A percentile compares a stretch with the other conserved stretches of the same genome.
Evolutionary conservation across 2,888 invertebrate species (phyloP).

Genomic region (Heliconius ethilla): DNA sequence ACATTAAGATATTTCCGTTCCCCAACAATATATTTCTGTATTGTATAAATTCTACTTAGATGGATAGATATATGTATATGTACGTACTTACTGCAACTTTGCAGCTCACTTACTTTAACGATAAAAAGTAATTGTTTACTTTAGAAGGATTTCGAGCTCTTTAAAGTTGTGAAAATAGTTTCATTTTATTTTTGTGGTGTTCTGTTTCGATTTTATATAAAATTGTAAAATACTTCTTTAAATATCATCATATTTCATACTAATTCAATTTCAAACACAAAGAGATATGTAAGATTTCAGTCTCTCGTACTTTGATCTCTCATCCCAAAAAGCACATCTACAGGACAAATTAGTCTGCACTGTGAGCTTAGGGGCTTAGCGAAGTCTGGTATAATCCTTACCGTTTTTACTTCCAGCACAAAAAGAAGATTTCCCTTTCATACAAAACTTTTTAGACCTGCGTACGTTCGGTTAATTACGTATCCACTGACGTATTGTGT

Average conservation of each 20-base stretch:
- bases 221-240: background rate
- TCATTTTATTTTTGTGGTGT: no score
- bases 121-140: no score
- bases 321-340: constrained; percentile 3
- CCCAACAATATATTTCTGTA: background rate
- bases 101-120: no score
- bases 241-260: background rate
- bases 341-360: constrained; percentile 16
- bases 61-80: no score
- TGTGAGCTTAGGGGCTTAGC: constrained; percentile 7
- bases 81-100: no score
- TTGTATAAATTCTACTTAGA: no score
- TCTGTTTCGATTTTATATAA: no score
- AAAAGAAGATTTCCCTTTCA: constrained; percentile 11
- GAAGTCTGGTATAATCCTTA: constrained; percentile 3
- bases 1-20: background rate
- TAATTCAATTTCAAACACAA: background rate
- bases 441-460: background rate
- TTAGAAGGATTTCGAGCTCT: no score
- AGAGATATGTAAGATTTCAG: constrained; percentile 8
- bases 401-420: constrained; percentile 14
- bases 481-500: background rate
- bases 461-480: constrained; percentile 8
- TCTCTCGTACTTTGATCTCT: background rate
- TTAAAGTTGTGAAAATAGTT: no score